These are phyloP conservation scores for Microtus richardsoni DNA, from an alignment of 2,113 vertebrate genomes.

Conservation along the genomic window DNA sequence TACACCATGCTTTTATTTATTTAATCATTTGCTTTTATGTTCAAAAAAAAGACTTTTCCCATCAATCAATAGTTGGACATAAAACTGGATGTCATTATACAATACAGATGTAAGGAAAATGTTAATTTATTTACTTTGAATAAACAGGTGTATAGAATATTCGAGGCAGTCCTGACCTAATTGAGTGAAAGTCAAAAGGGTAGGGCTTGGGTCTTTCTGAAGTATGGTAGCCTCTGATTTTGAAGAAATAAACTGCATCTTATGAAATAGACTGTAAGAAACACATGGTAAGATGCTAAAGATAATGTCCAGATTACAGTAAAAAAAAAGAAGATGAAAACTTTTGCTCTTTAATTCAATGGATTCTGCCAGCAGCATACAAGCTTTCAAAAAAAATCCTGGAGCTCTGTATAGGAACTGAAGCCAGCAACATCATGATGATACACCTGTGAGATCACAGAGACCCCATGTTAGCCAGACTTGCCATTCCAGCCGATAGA, in stretches of 20 bases:
- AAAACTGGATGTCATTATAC: neutral
- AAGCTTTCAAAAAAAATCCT: neutral
- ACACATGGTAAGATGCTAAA: neutral
- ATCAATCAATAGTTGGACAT: neutral
- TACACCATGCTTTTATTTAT: neutral
- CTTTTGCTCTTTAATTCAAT: too few relatives aligned
- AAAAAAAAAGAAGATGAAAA: neutral
- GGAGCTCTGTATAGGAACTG: too few relatives aligned
- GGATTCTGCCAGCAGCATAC: neutral
- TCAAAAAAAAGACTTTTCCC: neutral
- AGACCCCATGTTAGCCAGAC: neutral
- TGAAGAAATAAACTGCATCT: neutral
- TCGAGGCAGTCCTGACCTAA: neutral
- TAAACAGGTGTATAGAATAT: neutral
- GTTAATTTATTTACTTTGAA: neutral
- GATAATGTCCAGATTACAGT: neutral
- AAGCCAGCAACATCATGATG: neutral
- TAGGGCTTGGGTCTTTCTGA: neutral
- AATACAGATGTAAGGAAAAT: neutral
- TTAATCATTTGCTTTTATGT: neutral
- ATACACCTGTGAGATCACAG: neutral
- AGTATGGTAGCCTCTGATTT: neutral
- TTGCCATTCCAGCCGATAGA: neutral
- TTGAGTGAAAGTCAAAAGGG: neutral
- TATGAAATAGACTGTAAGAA: accelerated